Evolutionary conservation across 2,797 vertebrate genomes (phyloP), one percentile per base, ranked within the genome.

Genomic region (Pipistrellus kuhlii): DNA sequence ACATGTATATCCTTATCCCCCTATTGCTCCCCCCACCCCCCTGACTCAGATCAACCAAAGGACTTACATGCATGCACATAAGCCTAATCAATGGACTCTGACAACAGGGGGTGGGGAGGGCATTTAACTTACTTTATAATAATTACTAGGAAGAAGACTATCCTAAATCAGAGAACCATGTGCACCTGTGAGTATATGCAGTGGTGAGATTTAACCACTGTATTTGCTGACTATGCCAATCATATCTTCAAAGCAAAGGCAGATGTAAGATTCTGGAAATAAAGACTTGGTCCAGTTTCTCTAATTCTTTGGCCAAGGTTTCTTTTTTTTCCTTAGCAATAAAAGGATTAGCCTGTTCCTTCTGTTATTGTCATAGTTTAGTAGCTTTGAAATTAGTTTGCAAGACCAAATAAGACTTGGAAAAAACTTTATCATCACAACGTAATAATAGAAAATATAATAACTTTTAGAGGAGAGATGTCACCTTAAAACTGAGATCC

Each of bases 401-500:
- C 4, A 88, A 90, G 11, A 92, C 76, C 13, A 80, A 78, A 80
- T 83, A 89, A 96, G 30, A 71, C 30, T 59, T n/a, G 2, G 14
- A 23, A 25, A 94, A 77, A 94, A 68, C 0, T 30, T 68, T 91
- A 5, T 48, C n/a, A 48, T 84, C 4, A 8, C 35, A 83, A 78
- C n/a, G 53, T 88, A 81, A 72, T 77, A 88, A 81, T 57, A 8
- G 44, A 23, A 76, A 1, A 14, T 3, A 14, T 85, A 82, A 88
- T 53, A 69, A 83, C 5, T 93, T 71, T 44, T 69, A 38, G 35
- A 78, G 21, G 18, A 64, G 59, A 90, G 14, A 75, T 76, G 78
- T 88, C 48, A 86, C 84, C 38, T 92, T 75, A 90, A 92, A 92
- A 90, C 14, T 80, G 71, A 77, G 64, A 71, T 82, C 75, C n/a